Evolutionary conservation across 2,888 invertebrate species (phyloP).

Genomic region (Patella ulyssiponensis): DNA sequence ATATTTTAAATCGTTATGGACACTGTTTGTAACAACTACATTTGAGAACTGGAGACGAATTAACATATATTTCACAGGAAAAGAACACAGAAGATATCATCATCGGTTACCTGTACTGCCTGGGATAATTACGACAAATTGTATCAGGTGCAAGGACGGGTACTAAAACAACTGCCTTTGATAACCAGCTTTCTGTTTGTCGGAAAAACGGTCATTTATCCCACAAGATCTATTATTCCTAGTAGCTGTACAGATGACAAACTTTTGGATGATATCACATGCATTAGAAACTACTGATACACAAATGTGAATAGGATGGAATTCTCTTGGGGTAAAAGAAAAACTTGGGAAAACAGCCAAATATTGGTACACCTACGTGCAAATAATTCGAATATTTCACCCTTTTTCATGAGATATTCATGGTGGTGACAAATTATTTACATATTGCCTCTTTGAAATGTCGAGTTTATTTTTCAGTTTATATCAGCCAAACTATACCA

Average conservation of each 20-base stretch:
- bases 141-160: too few relatives aligned
- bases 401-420: neutral
- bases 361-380: neutral
- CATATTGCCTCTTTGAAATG: neutral
- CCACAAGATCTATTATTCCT: neutral
- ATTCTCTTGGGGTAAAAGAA: conserved; percentile 26
- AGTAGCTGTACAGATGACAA: neutral
- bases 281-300: neutral
- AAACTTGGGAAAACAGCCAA: conserved; percentile 12
- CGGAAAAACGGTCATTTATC: neutral
- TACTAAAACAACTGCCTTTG: too few relatives aligned
- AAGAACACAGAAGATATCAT: conserved; percentile 7
- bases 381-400: neutral
- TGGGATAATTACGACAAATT: conserved; percentile 41
- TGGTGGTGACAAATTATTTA: neutral
- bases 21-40: conserved; percentile 24
- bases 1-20: conserved; percentile 33
- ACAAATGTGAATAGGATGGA: conserved; percentile 40
- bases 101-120: conserved; percentile 26
- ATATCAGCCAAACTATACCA: neutral
- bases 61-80: conserved; percentile 17
- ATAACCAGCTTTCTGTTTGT: too few relatives aligned
- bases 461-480: neutral
- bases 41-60: conserved; percentile 34
- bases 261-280: conserved; percentile 6